Percentiles rank a stretch among this genome's conserved stretches.
Evolutionary conservation across 1,140 invertebrate species (phyloP).

Genomic region (Nixonia krombeini): DNA sequence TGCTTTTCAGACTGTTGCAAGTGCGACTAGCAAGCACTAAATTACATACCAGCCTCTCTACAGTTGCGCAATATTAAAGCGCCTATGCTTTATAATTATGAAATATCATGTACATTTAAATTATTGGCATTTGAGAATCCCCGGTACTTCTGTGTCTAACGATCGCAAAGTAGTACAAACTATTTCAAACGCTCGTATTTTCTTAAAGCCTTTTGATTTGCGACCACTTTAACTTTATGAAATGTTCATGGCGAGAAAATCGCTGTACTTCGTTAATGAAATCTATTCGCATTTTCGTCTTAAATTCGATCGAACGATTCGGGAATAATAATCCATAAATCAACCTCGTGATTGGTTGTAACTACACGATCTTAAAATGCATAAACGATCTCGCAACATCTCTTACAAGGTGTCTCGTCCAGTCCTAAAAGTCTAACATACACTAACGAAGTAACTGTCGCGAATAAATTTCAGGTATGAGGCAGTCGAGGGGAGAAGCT

Average conservation of each 20-base stretch:
- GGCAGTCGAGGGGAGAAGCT: conserved; percentile 17
- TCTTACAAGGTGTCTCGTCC: conserved; percentile 5
- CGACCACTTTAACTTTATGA: too few species aligned
- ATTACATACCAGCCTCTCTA: conserved; percentile 1
- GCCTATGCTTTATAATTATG: conserved; percentile 27
- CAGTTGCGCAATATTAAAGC: conserved; percentile 29
- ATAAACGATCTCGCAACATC: conserved; percentile 10
- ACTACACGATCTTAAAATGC: too few species aligned
- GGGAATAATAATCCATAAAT: too few species aligned
- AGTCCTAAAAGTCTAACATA: conserved; percentile 20
- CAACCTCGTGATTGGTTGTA: too few species aligned
- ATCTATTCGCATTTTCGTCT: not conserved
- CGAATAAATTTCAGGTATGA: conserved; percentile 29
- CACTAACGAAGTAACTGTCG: conserved; percentile 15
- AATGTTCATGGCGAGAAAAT: too few species aligned
- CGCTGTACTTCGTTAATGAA: too few species aligned
- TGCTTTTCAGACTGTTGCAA: conserved; percentile 18
- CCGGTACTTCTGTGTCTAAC: conserved; percentile 2
- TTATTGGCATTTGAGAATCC: conserved; percentile 15
- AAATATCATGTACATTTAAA: conserved; percentile 33
- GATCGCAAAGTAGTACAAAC: conserved; percentile 13
- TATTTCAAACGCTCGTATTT: not conserved
- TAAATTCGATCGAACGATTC: not conserved
- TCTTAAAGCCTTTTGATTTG: too few species aligned
- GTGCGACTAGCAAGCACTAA: conserved; percentile 4